Base-by-base conservation (phyloP, 2,888 invertebrate species). In the Gerris lacustris region DNA sequence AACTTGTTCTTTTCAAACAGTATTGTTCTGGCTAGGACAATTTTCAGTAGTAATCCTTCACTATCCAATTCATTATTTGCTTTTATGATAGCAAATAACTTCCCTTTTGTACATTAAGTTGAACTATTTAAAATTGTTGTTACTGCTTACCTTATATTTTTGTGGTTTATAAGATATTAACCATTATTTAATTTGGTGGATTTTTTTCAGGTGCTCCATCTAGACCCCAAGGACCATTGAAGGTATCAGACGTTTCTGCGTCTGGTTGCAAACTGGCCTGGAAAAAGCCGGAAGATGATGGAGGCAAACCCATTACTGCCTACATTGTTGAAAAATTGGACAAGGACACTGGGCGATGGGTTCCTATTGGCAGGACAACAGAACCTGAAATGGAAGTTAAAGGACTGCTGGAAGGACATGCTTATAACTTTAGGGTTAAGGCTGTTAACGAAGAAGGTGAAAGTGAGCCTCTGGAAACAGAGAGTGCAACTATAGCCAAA, bases 371-470 rank as follows among this genome's bases (percentile, higher is more conserved):
- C 72, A 88, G 91, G 76, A 90, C 92, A 0, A 86, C 85, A 79
- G 97, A 88, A 81, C 95, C 88, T 67, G 92, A 92, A 81, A 87
- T 93, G 86, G 94, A 95, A 76, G 87, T 92, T 62, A 87, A 88
- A 80, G 94, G 94, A 45, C 84, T 97, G 68, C 91, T 92, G 79
- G 96, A 96, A 80, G 94, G 91, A 47, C 89, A 91, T 76, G 94
- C 96, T 78, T 96, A 96, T 80, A 92, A 95, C 82, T 96, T 96
- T 84, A 86, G 96, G 75, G 94, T 96, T 15, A 90, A 88, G 79
- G 96, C 96, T 7, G 87, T 96, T 73, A 96, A 96, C 78, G 96
- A 96, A 75, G 96, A 96, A 80, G 94, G 94, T 18, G 94, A 95
- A 80, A 93, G 94, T 0, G 94, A 98, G 78, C 97, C 98, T 6